These are phyloP conservation scores for Kryptopterus vitreolus DNA, from an alignment of 2,797 vertebrate species.

Conservation along the genomic window DNA sequence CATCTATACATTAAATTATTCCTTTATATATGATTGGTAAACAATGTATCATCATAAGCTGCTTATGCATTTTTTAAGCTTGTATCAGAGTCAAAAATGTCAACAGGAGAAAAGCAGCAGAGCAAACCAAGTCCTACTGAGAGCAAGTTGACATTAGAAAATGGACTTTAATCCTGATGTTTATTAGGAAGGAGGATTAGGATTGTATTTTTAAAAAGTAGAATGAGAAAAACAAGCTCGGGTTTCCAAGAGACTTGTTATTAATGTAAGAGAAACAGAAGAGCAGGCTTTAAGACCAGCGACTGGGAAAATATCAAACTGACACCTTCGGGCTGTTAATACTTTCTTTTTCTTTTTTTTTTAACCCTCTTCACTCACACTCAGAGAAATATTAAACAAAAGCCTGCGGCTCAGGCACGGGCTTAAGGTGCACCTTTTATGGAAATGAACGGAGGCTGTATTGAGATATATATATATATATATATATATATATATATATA, in stretches of 20 bases:
- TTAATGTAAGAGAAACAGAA: background rate
- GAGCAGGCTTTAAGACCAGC: background rate
- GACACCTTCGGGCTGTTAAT: background rate
- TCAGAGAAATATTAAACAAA: constrained; percentile 4
- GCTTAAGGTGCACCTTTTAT: background rate
- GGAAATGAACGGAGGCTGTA: background rate
- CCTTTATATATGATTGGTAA: background rate
- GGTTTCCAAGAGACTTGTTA: background rate
- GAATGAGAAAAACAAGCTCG: background rate
- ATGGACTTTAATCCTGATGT: constrained; percentile 10
- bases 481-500: too few species aligned
- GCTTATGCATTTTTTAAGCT: background rate
- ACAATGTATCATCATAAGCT: background rate
- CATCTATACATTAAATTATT: background rate
- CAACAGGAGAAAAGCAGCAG: background rate
- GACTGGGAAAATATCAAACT: background rate
- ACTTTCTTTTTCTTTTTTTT: background rate
- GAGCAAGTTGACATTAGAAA: background rate
- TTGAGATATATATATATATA: background rate
- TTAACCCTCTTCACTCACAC: background rate
- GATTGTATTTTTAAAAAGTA: background rate
- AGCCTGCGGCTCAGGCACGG: background rate
- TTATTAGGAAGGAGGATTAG: background rate
- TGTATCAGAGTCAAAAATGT: background rate
- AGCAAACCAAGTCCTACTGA: background rate